Percentiles rank a stretch among this genome's conserved stretches.
Conservation (phyloP, 2,113 vertebrate species). For the Macaca mulatta region DNA sequence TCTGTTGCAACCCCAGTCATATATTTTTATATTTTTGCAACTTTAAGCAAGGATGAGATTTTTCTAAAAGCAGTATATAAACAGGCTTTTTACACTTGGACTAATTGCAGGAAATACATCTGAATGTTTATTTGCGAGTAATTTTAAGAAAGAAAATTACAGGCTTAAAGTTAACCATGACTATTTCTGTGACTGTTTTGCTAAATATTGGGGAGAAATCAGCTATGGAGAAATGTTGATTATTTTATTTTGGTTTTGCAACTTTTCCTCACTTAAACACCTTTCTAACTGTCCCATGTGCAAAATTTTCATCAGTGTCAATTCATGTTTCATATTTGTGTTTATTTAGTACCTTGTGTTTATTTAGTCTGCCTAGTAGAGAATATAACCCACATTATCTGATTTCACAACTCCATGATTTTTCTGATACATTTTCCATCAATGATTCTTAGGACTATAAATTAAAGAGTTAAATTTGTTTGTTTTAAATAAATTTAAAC, state of each 20-base stretch:
- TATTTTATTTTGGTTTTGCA: conserved; percentile 1
- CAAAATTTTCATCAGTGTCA: not conserved
- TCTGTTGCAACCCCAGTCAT: conserved; percentile 22
- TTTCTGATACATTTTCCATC: not conserved
- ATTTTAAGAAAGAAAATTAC: conserved; percentile 28
- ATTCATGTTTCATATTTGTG: not conserved
- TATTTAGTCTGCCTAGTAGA: not conserved
- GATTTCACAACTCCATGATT: not conserved
- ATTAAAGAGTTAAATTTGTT: not conserved
- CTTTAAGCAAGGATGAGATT: not conserved
- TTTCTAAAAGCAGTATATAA: conserved; percentile 37
- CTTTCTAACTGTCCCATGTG: not conserved
- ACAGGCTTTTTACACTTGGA: not conserved
- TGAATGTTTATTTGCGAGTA: conserved; percentile 43
- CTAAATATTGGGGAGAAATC: not conserved
- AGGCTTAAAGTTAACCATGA: not conserved
- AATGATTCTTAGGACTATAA: not conserved
- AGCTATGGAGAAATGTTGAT: not conserved
- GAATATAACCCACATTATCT: not conserved
- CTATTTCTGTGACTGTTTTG: not conserved
- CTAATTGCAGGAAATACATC: not conserved
- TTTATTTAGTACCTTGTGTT: not conserved
- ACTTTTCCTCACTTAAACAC: conserved; percentile 1
- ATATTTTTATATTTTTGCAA: conserved; percentile 54
- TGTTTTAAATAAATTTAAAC: conserved; percentile 40